Evolutionary conservation across 2,888 invertebrate genomes (phyloP), one percentile per base, ranked within the genome.

Genomic region (Strigamia transsilvanica): DNA sequence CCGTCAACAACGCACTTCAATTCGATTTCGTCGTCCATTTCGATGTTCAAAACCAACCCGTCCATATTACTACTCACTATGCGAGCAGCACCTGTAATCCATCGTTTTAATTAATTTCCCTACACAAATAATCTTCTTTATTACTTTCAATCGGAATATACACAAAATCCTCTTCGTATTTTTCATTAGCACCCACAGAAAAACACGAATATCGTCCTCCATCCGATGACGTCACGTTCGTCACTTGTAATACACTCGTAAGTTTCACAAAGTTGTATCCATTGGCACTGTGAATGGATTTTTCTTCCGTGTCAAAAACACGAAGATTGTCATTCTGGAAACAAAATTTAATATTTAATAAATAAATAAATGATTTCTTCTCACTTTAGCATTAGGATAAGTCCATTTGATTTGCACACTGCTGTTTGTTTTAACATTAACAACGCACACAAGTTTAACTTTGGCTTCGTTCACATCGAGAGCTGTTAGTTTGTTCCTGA

Each of bases 111-210:
- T n/a, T 56, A 15, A 18, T 15, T 56, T 21, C 2, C 9, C 27
- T 2, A 27, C 3, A 27, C 1, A 27, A 27, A 27, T 27, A 1
- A n/a, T 3, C 3, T 27, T 27, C 27, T 27, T 1, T 27, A 27
- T 61, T 78, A 78, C 78, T 78, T 78, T 78, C 78, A 38, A 78
- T 78, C 6, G 78, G 78, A 32, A 78, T 38, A 78, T 78, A 78
- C 2, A 78, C 9, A 32, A 38, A 32, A 38, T 32, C 78, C 34
- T 38, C 78, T 78, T 78, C 78, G 13, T 38, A 38, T 32, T 38
- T 78, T 13, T n/a, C 38, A 32, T 78, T 32, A 23, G 5, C 32
- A 27, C n/a, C 78, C 0, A 38, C 38, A 12, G 38, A 38, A 18
- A 78, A 32, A 10, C 78, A 78, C 1, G 78, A 32, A 78, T 78